A percentile compares a stretch with the other conserved stretches of the same genome.
phyloP scores from a whole-genome alignment of 2,113 vertebrate species.

The Onychostruthus taczanowskii region DNA sequence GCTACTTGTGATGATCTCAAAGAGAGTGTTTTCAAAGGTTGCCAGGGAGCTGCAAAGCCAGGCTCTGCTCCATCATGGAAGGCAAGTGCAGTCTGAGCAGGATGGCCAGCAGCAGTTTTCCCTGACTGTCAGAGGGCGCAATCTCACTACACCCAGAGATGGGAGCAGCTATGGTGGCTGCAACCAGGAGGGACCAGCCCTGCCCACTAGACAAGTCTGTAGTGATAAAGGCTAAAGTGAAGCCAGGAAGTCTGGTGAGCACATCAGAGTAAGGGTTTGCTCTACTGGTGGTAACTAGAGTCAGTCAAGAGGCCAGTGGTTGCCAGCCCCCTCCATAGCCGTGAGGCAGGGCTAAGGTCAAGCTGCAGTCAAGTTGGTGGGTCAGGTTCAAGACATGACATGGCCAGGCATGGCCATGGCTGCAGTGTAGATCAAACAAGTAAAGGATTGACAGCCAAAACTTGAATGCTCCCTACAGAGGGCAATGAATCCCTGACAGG shows the following conservation, averaged over 20 bases:
- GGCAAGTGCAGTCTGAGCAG: not conserved
- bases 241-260: not conserved
- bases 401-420: not conserved
- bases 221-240: not conserved
- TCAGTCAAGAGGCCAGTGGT: not conserved
- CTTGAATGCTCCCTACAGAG: not conserved
- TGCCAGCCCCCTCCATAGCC: not conserved
- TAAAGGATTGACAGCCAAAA: not conserved
- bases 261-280: not conserved
- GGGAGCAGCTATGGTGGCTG: not conserved
- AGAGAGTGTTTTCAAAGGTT: not conserved
- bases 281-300: not conserved
- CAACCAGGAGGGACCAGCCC: not conserved
- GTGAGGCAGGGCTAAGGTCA: not conserved
- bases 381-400: not conserved
- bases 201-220: not conserved
- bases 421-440: not conserved
- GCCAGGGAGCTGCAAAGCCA: not conserved
- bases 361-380: not conserved
- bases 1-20: not conserved
- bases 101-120: not conserved
- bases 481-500: not conserved
- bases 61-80: not conserved
- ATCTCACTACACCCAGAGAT: no score
- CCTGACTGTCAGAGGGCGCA: not conserved